Conservation (phyloP, 2,888 invertebrate genomes). For the Bellardia pandia region DNA sequence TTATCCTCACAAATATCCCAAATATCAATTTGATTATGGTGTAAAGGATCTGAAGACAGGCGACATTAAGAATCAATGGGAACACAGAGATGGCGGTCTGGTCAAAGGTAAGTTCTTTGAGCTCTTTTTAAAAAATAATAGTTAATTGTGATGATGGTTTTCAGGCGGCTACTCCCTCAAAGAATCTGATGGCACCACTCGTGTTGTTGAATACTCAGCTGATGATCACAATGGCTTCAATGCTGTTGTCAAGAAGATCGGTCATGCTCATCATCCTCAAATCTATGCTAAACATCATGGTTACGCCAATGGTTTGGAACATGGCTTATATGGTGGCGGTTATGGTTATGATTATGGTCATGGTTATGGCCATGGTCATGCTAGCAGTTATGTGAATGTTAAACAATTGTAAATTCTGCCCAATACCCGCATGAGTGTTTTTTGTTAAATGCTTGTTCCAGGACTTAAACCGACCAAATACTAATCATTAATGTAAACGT, state of each 20-base stretch:
- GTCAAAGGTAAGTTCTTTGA: constrained; percentile 82
- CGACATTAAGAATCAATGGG: constrained; percentile 85
- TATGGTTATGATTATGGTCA: constrained; percentile 74
- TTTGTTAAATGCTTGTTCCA: constrained; percentile 17
- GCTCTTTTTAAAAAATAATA: neutral
- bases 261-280: constrained; percentile 82
- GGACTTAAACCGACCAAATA: constrained; percentile 49
- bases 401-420: constrained; percentile 76
- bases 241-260: constrained; percentile 85
- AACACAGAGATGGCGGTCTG: constrained; percentile 85
- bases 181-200: constrained; percentile 85
- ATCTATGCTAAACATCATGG: constrained; percentile 77
- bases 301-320: constrained; percentile 67
- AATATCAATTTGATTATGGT: constrained; percentile 84
- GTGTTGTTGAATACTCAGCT: constrained; percentile 85
- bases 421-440: neutral
- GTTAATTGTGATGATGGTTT: neutral
- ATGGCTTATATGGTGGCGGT: constrained; percentile 76
- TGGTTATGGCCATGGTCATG: constrained; percentile 71
- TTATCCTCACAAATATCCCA: constrained; percentile 83
- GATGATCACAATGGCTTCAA: constrained; percentile 85
- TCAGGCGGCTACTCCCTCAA: constrained; percentile 84
- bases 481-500: constrained; percentile 51
- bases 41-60: constrained; percentile 85
- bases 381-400: constrained; percentile 80